A percentile compares a stretch with the other conserved stretches of the same genome.
phyloP scores from a whole-genome alignment of 1,140 invertebrate genomes.

The Drosophila mayri region DNA sequence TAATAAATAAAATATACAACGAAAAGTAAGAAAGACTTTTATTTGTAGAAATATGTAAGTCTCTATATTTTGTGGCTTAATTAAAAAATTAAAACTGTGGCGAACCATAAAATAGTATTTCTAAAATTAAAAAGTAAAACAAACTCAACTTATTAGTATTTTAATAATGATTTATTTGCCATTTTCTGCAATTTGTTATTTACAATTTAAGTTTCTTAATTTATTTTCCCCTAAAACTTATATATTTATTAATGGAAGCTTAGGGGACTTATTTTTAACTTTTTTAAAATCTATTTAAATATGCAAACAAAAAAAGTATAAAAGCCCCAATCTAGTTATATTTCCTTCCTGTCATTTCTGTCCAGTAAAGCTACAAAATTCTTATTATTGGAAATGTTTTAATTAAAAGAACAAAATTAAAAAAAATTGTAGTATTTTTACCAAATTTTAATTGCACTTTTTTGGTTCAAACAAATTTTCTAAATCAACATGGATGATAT shows the following conservation, averaged over 20 bases:
- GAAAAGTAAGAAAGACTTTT: neutral
- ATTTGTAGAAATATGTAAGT: neutral
- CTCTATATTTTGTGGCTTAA: no score
- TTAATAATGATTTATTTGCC: no score
- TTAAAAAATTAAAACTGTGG: no score
- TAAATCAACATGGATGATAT: conserved; percentile 51
- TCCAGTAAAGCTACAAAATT: neutral
- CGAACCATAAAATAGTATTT: no score
- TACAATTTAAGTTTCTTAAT: no score
- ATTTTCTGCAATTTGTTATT: no score
- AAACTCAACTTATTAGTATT: no score
- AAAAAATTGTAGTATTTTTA: neutral
- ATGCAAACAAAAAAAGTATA: neutral
- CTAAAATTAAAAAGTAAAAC: no score
- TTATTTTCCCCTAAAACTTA: no score
- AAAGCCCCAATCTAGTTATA: neutral
- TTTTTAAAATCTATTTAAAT: neutral
- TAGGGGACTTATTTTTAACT: no score
- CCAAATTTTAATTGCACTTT: neutral
- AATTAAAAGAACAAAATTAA: conserved; percentile 2
- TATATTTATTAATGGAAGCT: no score
- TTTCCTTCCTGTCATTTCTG: neutral
- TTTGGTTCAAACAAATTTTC: neutral
- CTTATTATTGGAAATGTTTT: no score
- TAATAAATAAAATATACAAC: neutral